Evolutionary conservation across 1,140 invertebrate species (phyloP).

Genomic region (Grapholita molesta): DNA sequence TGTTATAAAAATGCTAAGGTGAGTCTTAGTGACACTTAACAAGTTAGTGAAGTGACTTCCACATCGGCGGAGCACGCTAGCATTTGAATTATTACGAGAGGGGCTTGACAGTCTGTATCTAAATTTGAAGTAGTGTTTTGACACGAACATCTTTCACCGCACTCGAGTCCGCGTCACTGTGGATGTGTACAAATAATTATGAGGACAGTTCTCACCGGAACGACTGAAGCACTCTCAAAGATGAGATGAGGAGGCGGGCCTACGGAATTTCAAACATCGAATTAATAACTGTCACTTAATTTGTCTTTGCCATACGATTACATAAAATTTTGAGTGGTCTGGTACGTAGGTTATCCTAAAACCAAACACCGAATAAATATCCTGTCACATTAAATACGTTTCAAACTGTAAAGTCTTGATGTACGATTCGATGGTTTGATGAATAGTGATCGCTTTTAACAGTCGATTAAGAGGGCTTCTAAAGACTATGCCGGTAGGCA

Average conservation of each 20-base stretch:
- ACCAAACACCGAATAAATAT: not conserved
- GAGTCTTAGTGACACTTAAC: constrained; percentile 52
- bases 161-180: constrained; percentile 23
- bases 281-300: constrained; percentile 21
- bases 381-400: not conserved
- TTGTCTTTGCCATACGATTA: not conserved
- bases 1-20: constrained; percentile 62
- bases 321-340: not conserved
- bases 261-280: constrained; percentile 16
- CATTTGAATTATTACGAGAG: constrained; percentile 57
- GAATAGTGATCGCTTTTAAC: constrained; percentile 35
- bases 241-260: constrained; percentile 17
- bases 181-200: constrained; percentile 58
- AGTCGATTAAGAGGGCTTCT: constrained; percentile 39
- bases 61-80: constrained; percentile 36
- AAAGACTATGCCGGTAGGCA: constrained; percentile 31
- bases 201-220: constrained; percentile 54
- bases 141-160: constrained; percentile 38
- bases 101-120: constrained; percentile 33
- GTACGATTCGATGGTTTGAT: constrained; percentile 21
- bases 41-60: constrained; percentile 55
- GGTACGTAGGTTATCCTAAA: not conserved
- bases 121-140: constrained; percentile 61
- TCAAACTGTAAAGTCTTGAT: not conserved
- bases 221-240: constrained; percentile 34